phyloP scores from a whole-genome alignment of 2,797 vertebrate genomes.

The Acanthornis magna region DNA sequence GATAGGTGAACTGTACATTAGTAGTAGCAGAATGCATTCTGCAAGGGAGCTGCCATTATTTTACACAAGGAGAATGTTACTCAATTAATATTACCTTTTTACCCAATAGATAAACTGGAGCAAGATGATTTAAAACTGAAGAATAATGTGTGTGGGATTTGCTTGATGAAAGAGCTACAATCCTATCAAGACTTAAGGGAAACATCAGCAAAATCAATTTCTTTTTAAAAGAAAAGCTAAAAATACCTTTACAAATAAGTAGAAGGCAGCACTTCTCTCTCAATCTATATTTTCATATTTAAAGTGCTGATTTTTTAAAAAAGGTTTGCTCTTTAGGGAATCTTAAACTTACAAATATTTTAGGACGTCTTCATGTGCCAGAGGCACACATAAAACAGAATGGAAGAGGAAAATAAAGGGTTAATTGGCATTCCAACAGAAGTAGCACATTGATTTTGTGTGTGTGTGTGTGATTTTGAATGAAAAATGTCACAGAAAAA shows the following conservation, averaged over 20 bases:
- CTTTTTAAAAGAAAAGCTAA: background rate
- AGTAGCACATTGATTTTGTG: background rate
- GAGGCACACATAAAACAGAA: background rate
- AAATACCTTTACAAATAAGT: background rate
- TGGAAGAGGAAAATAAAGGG: background rate
- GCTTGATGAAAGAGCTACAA: background rate
- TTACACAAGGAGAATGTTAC: background rate
- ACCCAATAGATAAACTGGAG: background rate
- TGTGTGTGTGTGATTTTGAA: background rate
- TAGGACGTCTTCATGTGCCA: background rate
- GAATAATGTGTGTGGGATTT: background rate
- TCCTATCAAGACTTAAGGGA: background rate
- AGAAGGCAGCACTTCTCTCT: background rate
- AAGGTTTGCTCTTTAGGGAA: background rate
- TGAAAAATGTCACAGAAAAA: background rate
- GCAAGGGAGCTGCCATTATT: background rate
- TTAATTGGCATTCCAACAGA: background rate
- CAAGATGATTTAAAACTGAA: background rate
- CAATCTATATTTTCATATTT: background rate
- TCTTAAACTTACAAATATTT: background rate
- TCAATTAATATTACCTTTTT: background rate
- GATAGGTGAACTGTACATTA: fast-evolving
- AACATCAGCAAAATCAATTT: background rate
- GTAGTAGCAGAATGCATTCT: background rate
- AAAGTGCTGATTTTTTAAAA: background rate